Conservation (phyloP, 1,140 invertebrate genomes). For the Rhizoglyphus robini region DNA sequence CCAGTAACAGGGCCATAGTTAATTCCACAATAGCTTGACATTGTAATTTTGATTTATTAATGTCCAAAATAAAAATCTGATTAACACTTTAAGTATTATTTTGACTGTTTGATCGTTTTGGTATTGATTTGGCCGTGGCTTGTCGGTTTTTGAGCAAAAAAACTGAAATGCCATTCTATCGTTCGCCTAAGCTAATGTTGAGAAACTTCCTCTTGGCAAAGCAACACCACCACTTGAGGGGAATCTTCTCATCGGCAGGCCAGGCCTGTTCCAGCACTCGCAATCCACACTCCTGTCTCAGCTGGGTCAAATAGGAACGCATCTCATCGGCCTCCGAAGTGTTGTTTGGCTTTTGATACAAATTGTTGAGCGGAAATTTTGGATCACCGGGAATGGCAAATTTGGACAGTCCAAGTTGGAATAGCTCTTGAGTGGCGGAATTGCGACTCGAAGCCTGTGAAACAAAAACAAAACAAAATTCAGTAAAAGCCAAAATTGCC, state of each 20-base stretch:
- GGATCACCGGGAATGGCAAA: conserved; percentile 92
- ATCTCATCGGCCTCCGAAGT: conserved; percentile 69
- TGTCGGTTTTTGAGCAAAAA: too few relatives aligned
- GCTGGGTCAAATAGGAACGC: conserved; percentile 80
- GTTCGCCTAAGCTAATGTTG: conserved; percentile 81
- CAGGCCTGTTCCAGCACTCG: conserved; percentile 87
- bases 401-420: conserved; percentile 79
- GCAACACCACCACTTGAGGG: conserved; percentile 97
- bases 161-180: not conserved
- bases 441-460: conserved; percentile 62
- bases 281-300: conserved; percentile 82
- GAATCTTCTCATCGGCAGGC: conserved; percentile 70
- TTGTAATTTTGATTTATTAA: too few relatives aligned
- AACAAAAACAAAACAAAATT: conserved; percentile 14
- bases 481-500: not conserved
- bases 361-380: conserved; percentile 88
- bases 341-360: conserved; percentile 75
- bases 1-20: too few relatives aligned
- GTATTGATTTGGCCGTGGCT: too few relatives aligned
- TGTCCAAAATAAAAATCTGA: too few relatives aligned
- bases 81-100: too few relatives aligned
- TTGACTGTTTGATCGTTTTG: too few relatives aligned
- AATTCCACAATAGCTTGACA: too few relatives aligned
- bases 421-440: conserved; percentile 87
- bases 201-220: conserved; percentile 99